These are phyloP conservation scores for Macroramphosus scolopax DNA, from an alignment of 2,797 vertebrate genomes.

Conservation along the genomic window DNA sequence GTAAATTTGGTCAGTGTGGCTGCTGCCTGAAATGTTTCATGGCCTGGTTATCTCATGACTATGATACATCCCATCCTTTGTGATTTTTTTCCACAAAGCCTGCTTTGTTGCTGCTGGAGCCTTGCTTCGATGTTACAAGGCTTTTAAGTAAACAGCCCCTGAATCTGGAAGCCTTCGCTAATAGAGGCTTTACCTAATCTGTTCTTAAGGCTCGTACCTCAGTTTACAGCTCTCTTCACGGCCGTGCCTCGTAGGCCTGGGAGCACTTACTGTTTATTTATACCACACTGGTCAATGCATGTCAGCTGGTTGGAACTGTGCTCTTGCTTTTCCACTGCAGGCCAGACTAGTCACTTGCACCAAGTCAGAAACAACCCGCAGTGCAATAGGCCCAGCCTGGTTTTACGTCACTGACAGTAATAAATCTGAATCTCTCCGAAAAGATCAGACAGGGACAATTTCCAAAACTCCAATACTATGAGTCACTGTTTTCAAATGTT, in stretches of 20 bases:
- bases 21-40: conserved; percentile 16
- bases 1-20: conserved; percentile 12
- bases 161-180: conserved; percentile 78
- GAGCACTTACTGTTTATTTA: conserved; percentile 81
- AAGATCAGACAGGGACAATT: neutral
- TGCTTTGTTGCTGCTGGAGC: conserved; percentile 31
- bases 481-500: neutral
- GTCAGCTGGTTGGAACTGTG: conserved; percentile 48
- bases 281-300: conserved; percentile 61
- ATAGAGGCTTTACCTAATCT: conserved; percentile 85
- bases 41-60: conserved; percentile 1
- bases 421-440: neutral
- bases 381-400: neutral
- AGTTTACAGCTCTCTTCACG: conserved; percentile 70
- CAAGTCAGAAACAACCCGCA: conserved; percentile 1
- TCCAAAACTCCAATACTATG: neutral
- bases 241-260: conserved; percentile 59
- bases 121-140: conserved; percentile 48
- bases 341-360: too few species aligned
- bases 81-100: conserved; percentile 17
- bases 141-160: conserved; percentile 76
- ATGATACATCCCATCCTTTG: conserved; percentile 4
- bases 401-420: neutral
- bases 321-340: conserved; percentile 9
- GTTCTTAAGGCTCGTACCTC: conserved; percentile 76